Percentiles rank a stretch among this genome's conserved stretches.
Conservation (phyloP, 2,797 vertebrate genomes). For the Pelobates cultripes region DNA sequence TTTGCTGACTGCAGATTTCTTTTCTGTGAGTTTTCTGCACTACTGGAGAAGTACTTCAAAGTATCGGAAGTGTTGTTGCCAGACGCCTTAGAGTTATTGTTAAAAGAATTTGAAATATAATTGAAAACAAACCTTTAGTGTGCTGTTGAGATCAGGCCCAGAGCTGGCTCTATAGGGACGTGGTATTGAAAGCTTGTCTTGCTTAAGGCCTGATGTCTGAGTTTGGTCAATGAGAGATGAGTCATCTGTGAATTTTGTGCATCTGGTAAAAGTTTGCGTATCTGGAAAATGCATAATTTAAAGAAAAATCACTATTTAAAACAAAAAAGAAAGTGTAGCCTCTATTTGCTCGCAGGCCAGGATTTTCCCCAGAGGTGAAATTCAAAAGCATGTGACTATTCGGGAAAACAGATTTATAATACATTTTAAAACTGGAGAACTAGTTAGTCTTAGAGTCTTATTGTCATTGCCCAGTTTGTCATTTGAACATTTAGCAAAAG, state of each 20-base stretch:
- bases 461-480: not conserved
- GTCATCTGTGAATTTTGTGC: slow-evolving; percentile 79
- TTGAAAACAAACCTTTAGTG: slow-evolving; percentile 75
- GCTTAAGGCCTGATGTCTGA: slow-evolving; percentile 77
- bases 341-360: not conserved
- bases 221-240: slow-evolving; percentile 81
- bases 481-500: too few species aligned
- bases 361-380: not conserved
- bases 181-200: slow-evolving; percentile 65
- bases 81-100: slow-evolving; percentile 72
- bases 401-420: not conserved
- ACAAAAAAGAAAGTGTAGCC: not conserved
- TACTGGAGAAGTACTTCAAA: slow-evolving; percentile 74
- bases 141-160: slow-evolving; percentile 59
- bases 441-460: not conserved
- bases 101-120: slow-evolving; percentile 76
- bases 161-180: slow-evolving; percentile 59
- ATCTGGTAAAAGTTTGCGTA: slow-evolving; percentile 88
- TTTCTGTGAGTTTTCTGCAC: slow-evolving; percentile 21
- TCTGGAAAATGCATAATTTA: slow-evolving; percentile 69
- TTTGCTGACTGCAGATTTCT: slow-evolving; percentile 46
- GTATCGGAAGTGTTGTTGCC: slow-evolving; percentile 73
- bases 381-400: not conserved
- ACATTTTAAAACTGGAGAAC: not conserved
- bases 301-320: slow-evolving; percentile 57